A percentile compares a stretch with the other conserved stretches of the same genome.
Evolutionary conservation across 2,113 vertebrate genomes (phyloP).

Genomic region (Sorex fumeus): DNA sequence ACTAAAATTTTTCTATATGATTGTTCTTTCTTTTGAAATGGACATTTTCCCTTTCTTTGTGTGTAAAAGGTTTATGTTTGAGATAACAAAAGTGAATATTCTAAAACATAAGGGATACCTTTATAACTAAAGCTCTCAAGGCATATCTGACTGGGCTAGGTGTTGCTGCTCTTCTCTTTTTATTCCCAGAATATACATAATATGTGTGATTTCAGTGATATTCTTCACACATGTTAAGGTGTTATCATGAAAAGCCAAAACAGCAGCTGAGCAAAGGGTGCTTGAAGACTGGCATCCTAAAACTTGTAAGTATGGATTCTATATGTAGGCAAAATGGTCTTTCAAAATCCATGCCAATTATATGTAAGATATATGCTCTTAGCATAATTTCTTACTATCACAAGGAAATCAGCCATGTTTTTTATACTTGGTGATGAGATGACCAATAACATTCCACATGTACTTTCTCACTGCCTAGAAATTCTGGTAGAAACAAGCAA

Average conservation of each 20-base stretch:
- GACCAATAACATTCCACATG: neutral
- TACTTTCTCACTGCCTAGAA: neutral
- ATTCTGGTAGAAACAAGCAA: neutral
- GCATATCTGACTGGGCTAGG: neutral
- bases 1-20: neutral
- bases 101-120: neutral
- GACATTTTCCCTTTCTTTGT: neutral
- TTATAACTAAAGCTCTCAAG: constrained; percentile 2
- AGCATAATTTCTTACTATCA: neutral
- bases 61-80: neutral
- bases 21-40: constrained; percentile 22
- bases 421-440: neutral
- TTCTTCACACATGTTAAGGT: neutral
- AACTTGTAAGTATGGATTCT: neutral
- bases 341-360: neutral
- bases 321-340: neutral
- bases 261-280: neutral
- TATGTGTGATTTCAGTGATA: neutral
- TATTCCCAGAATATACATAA: neutral
- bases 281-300: neutral
- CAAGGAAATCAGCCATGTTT: neutral
- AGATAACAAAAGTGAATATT: neutral
- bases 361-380: neutral
- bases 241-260: neutral
- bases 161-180: neutral